Evolutionary conservation across 2,113 vertebrate genomes (phyloP), one percentile per base, ranked within the genome.

Genomic region (Furnarius figulus): DNA sequence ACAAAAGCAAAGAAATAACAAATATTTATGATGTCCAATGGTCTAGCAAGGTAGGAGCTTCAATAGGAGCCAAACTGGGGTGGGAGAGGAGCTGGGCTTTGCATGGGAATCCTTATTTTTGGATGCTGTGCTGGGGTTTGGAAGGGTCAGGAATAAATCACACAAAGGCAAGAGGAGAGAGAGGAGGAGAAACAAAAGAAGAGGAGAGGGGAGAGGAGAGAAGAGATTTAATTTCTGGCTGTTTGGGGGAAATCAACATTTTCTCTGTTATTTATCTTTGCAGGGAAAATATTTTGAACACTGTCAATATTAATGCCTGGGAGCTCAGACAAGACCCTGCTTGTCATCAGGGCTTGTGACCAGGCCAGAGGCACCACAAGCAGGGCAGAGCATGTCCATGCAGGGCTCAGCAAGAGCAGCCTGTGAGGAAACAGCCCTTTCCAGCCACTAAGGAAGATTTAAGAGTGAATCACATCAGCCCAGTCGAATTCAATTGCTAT

Each of bases 401-500:
- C 13, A 37, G 47, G 63, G 63, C 82, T 87, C 24, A 18, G 79
- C 27, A 25, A 47, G 50, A 24, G 4, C 65, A 75, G 63, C 47
- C 79, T 53, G 37, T 3, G 13, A 78, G 47, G 39, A 37, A 73
- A 30, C 55, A 47, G 72, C 80, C 12, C 63, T 95, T 89, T 58
- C 46, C 73, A 78, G 85, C 33, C 74, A 50, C 42, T 71, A 22
- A 50, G 79, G 88, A 95, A 71, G 56, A 59, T 61, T 56, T 75
- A 87, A 14, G 89, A 93, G 93, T 4, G 47, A 81, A 39, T 77
- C 78, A 75, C 56, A 90, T 66, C 76, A 49, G 90, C 87, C 65
- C 95, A 87, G 97, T 97, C 97, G 6, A 96, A 96, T 95, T 88
- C 95, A 95, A 98, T 98, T 97, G 94, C 97, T 95, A 39, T 96